A percentile compares a stretch with the other conserved stretches of the same genome.
Conservation (phyloP, 2,888 invertebrate species). For the Lydus trimaculatus region DNA sequence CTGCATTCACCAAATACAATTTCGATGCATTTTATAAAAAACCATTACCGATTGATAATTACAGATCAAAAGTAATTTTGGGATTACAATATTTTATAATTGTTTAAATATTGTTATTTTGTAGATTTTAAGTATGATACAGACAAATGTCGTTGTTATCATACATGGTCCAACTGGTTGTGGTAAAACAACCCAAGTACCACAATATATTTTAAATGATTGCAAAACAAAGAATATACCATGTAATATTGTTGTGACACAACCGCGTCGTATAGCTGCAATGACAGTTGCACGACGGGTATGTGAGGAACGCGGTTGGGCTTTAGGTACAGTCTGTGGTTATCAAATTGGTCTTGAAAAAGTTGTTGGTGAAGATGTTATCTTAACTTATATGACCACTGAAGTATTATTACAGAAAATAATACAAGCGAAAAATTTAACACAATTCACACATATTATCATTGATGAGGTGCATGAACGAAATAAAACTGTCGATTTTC, state of each 20-base stretch:
- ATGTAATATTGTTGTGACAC: constrained; percentile 92
- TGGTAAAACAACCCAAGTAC: constrained; percentile 92
- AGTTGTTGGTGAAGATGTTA: constrained; percentile 69
- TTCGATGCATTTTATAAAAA: constrained; percentile 41
- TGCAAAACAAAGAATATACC: constrained; percentile 67
- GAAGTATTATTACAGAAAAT: constrained; percentile 84
- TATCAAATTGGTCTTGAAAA: constrained; percentile 85
- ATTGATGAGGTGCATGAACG: constrained; percentile 96
- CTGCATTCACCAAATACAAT: constrained; percentile 43
- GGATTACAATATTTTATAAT: neutral
- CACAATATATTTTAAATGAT: constrained; percentile 91
- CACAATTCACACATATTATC: constrained; percentile 86
- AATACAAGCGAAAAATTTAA: constrained; percentile 73
- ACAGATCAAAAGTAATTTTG: constrained; percentile 38
- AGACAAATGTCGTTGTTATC: constrained; percentile 76
- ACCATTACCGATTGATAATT: constrained; percentile 48
- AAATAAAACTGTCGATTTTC: constrained; percentile 90
- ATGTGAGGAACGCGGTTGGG: constrained; percentile 83
- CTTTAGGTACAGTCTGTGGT: constrained; percentile 82
- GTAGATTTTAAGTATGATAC: constrained; percentile 74
- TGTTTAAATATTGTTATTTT: neutral
- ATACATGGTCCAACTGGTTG: constrained; percentile 95
- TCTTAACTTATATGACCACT: constrained; percentile 87
- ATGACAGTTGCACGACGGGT: constrained; percentile 88
- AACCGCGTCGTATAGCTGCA: constrained; percentile 93